Evolutionary conservation across 2,888 invertebrate genomes (phyloP), one percentile per base, ranked within the genome.

Genomic region (Stramonita haemastoma): DNA sequence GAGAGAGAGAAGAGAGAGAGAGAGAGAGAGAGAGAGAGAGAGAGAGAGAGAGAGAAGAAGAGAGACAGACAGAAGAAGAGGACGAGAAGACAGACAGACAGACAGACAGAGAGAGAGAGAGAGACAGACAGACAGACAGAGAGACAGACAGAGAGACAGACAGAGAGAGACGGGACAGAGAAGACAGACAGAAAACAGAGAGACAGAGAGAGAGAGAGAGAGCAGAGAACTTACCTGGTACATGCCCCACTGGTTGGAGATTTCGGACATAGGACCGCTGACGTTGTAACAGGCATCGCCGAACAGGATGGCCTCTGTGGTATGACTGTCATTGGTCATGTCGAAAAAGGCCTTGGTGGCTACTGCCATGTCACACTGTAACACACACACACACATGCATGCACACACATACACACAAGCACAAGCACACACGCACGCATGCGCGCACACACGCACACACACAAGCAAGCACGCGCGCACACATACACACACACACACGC

Each of bases 221-320:
- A 79, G 88, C 22, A n/a, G 1, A 26, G 29, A 46, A 34, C 36
- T 46, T 2, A 98, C 98, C 97, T 99, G 99, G 0, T 98, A 98
- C 89, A 99, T 97, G 95, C 98, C 98, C 99, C 99, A 99, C 96
- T 98, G 99, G 94, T 98, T 98, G 89, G 98, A 98, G 11, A 99
- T 98, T 96, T 99, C 98, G 17, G 99, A 99, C 92, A 99, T 98
- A 81, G 99, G 99, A 96, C 99, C 99, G 0, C 99, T 99, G 93
- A 99, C 99, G 95, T 98, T 98, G 0, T 98, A 98, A 96, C 99
- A 99, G 8, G 99, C 98, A 8, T 98, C 99, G 0, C 99, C 99
- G 95, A 99, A 99, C 93, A 99, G 97, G 98, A 99, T 98, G 94
- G 99, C 97, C 96, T 99, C 99, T 95, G 98, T 93, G 95, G 98